phyloP scores from a whole-genome alignment of 2,797 vertebrate species.

The Syngnathus acus region DNA sequence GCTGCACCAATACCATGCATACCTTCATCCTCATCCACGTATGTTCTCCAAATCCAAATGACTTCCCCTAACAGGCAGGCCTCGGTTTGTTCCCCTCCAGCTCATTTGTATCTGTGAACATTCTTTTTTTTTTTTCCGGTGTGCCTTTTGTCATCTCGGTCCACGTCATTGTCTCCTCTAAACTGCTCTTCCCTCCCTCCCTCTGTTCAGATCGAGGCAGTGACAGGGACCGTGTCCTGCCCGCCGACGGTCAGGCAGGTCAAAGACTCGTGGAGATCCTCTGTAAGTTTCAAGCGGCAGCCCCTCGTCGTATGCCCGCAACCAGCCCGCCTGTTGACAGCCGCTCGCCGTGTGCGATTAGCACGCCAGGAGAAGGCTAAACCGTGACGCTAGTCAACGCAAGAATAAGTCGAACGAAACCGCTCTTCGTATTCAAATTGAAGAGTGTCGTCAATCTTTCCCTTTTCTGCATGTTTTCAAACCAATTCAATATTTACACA shows the following conservation, averaged over 20 bases:
- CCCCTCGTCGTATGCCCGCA: conserved; percentile 19
- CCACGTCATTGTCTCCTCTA: conserved; percentile 58
- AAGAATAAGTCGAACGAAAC: background rate
- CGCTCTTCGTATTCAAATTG: background rate
- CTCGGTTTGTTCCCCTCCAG: background rate
- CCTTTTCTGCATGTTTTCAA: background rate
- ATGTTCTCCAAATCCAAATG: background rate
- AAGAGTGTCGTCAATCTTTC: background rate
- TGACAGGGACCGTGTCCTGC: conserved; percentile 64
- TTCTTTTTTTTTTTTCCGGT: background rate
- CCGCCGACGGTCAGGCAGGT: conserved; percentile 65
- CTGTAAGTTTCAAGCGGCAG: conserved; percentile 62
- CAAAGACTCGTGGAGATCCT: conserved; percentile 65
- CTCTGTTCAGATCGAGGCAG: conserved; percentile 69
- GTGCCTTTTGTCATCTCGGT: conserved; percentile 27
- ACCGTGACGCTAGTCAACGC: background rate
- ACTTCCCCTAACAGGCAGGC: background rate
- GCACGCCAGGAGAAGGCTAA: background rate
- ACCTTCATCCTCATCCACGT: background rate
- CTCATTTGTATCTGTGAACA: conserved; percentile 9
- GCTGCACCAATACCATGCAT: no score
- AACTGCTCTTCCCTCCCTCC: conserved; percentile 61
- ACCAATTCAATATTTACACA: background rate
- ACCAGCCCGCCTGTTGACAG: conserved; percentile 24
- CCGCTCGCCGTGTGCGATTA: background rate